Evolutionary conservation across 2,888 invertebrate species (phyloP).

Genomic region (Nymphalis urticae): DNA sequence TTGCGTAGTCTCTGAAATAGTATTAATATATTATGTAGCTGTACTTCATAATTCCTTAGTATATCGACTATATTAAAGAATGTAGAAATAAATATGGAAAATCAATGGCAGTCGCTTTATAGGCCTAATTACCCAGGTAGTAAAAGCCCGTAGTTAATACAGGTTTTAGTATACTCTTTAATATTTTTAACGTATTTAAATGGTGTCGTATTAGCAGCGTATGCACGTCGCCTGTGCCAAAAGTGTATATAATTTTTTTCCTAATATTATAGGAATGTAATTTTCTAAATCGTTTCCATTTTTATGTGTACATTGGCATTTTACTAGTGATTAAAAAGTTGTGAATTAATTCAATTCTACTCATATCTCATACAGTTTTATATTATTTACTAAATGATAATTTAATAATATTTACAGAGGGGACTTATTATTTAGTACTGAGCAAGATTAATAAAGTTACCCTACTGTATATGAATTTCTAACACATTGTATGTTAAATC

Average conservation of each 20-base stretch:
- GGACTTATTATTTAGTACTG: too few species aligned
- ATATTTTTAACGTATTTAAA: constrained; percentile 59
- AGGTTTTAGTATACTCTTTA: constrained; percentile 68
- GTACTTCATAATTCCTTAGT: neutral
- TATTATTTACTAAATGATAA: too few species aligned
- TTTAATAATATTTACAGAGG: too few species aligned
- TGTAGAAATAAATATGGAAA: constrained; percentile 3
- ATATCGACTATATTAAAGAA: neutral
- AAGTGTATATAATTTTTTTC: constrained; percentile 63
- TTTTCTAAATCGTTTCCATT: constrained; percentile 50
- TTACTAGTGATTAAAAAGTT: constrained; percentile 39
- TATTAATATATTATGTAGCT: neutral
- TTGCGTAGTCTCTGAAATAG: constrained; percentile 13
- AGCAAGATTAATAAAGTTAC: too few species aligned
- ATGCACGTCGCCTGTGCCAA: constrained; percentile 77
- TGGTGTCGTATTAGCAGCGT: constrained; percentile 56
- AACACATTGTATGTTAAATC: too few species aligned
- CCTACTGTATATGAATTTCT: too few species aligned
- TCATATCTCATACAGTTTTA: too few species aligned
- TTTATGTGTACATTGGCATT: constrained; percentile 40
- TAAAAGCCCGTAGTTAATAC: constrained; percentile 76
- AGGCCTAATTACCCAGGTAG: constrained; percentile 72
- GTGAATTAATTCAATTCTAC: neutral
- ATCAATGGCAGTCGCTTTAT: constrained; percentile 41
- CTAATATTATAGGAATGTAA: constrained; percentile 45